These are phyloP conservation scores for Empidonax alnorum DNA, from an alignment of 2,113 vertebrate species.

Conservation along the genomic window DNA sequence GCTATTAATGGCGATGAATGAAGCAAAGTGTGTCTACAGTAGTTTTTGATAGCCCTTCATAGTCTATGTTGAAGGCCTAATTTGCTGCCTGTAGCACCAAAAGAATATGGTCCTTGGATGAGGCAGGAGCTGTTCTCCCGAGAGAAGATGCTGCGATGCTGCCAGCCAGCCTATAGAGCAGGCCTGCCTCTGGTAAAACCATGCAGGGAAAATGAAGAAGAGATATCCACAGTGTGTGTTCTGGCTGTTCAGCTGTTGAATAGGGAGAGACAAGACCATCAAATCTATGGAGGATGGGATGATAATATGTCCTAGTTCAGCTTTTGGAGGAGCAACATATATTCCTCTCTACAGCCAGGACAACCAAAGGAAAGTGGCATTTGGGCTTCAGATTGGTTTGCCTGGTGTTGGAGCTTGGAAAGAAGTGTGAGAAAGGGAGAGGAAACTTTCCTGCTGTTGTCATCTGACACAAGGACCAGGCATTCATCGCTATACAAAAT, in stretches of 20 bases:
- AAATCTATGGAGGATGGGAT: neutral
- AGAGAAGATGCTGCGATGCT: neutral
- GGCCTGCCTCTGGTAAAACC: neutral
- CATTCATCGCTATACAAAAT: neutral
- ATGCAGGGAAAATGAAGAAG: neutral
- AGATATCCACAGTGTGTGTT: neutral
- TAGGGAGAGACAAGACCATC: neutral
- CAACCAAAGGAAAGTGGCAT: accelerated
- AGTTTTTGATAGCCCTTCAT: neutral
- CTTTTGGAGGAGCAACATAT: neutral
- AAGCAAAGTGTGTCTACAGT: neutral
- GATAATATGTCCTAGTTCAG: neutral
- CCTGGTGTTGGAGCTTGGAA: neutral
- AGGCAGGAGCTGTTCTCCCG: accelerated
- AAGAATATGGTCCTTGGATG: neutral
- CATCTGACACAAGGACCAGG: neutral
- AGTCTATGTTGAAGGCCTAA: neutral
- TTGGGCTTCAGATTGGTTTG: neutral
- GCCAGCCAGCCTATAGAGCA: neutral
- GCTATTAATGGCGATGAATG: neutral
- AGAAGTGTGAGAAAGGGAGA: neutral
- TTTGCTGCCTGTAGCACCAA: neutral
- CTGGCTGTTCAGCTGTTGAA: neutral
- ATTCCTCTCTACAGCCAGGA: neutral
- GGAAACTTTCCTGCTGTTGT: neutral